phyloP scores from a whole-genome alignment of 2,113 vertebrate genomes.

The Dipodomys merriami region DNA sequence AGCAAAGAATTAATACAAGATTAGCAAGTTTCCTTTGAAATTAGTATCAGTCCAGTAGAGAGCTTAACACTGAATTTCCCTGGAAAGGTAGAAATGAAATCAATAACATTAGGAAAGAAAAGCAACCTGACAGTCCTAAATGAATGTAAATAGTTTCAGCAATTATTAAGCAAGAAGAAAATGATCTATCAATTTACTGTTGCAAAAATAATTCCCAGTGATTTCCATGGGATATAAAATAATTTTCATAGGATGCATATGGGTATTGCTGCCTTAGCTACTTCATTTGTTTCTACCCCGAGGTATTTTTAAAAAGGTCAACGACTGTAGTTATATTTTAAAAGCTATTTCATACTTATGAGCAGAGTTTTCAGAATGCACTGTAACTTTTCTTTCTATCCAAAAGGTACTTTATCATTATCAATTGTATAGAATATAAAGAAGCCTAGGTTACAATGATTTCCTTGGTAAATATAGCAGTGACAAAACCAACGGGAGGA shows the following conservation, averaged over 20 bases:
- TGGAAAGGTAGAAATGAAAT: slow-evolving; percentile 59
- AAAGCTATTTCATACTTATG: slow-evolving; percentile 30
- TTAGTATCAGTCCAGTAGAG: background rate
- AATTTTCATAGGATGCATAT: slow-evolving; percentile 28
- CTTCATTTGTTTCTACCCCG: slow-evolving; percentile 58
- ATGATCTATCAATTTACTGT: slow-evolving; percentile 41
- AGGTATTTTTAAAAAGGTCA: slow-evolving; percentile 57
- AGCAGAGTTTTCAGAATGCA: slow-evolving; percentile 51
- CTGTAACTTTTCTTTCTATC: slow-evolving; percentile 13
- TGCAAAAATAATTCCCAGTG: slow-evolving; percentile 44
- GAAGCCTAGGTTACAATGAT: slow-evolving; percentile 9
- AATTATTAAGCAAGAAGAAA: slow-evolving; percentile 30
- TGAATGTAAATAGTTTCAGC: background rate
- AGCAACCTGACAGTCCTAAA: background rate
- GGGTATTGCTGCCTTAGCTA: background rate
- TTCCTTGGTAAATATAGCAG: slow-evolving; percentile 25
- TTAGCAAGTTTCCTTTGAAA: slow-evolving; percentile 43
- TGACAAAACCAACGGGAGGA: slow-evolving; percentile 6
- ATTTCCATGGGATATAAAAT: slow-evolving; percentile 25
- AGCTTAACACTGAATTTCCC: slow-evolving; percentile 21
- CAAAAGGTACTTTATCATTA: background rate
- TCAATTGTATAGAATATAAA: background rate
- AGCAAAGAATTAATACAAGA: slow-evolving; percentile 9
- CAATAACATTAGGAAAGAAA: background rate
- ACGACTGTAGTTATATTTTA: slow-evolving; percentile 22